A percentile compares a stretch with the other conserved stretches of the same genome.
phyloP scores from a whole-genome alignment of 2,888 invertebrate species.

The Harpagoxenus sublaevis region DNA sequence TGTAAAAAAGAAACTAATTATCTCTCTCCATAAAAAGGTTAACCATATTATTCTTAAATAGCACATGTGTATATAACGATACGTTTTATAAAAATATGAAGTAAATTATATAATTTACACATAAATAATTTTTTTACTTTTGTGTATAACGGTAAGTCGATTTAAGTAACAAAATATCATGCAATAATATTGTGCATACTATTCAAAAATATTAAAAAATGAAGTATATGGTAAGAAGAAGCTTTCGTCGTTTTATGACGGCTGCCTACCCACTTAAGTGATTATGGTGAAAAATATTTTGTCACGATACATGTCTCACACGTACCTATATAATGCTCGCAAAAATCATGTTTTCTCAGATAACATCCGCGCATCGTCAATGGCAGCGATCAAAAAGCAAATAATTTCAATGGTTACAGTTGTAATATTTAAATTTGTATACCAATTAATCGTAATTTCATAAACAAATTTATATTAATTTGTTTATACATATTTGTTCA shows the following conservation, averaged over 20 bases:
- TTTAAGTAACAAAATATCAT: not conserved
- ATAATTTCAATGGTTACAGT: conserved; percentile 9
- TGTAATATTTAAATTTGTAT: not conserved
- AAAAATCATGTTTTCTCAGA: conserved; percentile 42
- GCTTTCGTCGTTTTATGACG: conserved; percentile 40
- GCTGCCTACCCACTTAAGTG: conserved; percentile 41
- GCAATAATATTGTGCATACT: conserved; percentile 20
- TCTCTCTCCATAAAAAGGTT: not conserved
- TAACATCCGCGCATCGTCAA: conserved; percentile 18
- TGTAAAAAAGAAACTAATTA: not conserved
- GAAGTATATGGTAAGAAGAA: conserved; percentile 29
- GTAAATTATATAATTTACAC: not conserved
- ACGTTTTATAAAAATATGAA: not conserved
- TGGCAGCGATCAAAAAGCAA: not conserved
- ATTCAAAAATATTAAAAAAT: conserved; percentile 10
- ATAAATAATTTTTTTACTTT: not conserved
- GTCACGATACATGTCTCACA: conserved; percentile 36
- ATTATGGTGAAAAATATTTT: conserved; percentile 52
- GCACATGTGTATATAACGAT: not conserved
- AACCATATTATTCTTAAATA: not conserved
- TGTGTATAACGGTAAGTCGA: not conserved
- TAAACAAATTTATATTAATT: not conserved
- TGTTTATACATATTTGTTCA: not conserved
- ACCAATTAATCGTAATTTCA: not conserved
- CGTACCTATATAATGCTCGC: conserved; percentile 16